Conservation (phyloP, 2,888 invertebrate genomes). For the Eupithecia dodoneata region DNA sequence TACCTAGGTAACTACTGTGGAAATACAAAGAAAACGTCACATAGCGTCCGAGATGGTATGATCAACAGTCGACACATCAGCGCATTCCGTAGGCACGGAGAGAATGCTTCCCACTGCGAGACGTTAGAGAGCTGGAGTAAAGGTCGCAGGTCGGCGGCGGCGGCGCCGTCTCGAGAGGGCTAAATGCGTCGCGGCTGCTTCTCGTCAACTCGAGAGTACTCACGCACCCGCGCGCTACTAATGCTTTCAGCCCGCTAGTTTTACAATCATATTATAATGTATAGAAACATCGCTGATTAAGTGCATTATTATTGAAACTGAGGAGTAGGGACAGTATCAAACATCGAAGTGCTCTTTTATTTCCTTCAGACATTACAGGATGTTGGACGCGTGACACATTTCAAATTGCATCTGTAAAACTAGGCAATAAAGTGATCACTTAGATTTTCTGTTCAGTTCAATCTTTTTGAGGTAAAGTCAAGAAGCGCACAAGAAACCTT, state of each 20-base stretch:
- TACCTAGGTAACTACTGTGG: neutral
- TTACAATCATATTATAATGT: neutral
- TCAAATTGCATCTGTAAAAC: too few species aligned
- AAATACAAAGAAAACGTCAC: neutral
- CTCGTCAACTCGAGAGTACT: conserved; percentile 29
- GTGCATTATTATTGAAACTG: too few species aligned
- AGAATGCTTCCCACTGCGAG: neutral
- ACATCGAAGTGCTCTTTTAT: too few species aligned
- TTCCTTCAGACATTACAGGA: too few species aligned
- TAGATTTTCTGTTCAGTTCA: too few species aligned
- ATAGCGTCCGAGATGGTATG: neutral
- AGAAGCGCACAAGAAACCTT: too few species aligned
- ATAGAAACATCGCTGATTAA: too few species aligned
- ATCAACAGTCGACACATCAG: neutral
- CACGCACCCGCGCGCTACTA: conserved; percentile 23
- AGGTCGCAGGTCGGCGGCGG: conserved; percentile 26
- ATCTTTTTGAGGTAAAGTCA: too few species aligned
- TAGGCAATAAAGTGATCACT: too few species aligned
- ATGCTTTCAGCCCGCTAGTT: conserved; percentile 21
- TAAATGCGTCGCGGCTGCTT: conserved; percentile 52
- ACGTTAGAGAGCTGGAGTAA: neutral
- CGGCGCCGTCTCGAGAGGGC: conserved; percentile 60
- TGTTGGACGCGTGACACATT: too few species aligned
- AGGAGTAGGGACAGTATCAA: too few species aligned
- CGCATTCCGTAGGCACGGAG: neutral